A percentile compares a stretch with the other conserved stretches of the same genome.
phyloP scores from a whole-genome alignment of 2,888 invertebrate genomes.

The Toxonevra muliebris region DNA sequence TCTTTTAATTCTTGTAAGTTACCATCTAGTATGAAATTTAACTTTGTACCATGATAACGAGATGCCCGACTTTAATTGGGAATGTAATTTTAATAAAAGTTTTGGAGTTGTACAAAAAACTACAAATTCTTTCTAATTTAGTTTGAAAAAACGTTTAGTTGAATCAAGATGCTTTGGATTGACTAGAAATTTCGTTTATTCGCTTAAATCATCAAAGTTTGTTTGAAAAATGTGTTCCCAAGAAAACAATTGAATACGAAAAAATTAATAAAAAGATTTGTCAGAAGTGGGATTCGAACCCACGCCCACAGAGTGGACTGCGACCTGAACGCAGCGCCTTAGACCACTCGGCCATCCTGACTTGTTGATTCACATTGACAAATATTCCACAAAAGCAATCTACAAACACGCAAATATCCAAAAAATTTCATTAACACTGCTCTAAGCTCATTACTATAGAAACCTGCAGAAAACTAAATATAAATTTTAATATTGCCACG shows the following conservation, averaged over 20 bases:
- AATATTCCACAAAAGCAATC: neutral
- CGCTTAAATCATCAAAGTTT: too few species aligned
- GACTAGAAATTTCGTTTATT: too few species aligned
- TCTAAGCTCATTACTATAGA: too few species aligned
- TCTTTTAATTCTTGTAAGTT: too few species aligned
- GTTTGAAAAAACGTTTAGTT: too few species aligned
- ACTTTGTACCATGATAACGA: conserved; percentile 2
- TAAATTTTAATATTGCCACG: too few species aligned
- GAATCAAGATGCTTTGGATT: too few species aligned
- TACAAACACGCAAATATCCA: too few species aligned
- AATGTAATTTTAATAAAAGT: conserved; percentile 2
- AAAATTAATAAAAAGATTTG: conserved; percentile 25
- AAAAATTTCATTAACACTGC: too few species aligned
- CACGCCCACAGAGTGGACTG: conserved; percentile 60
- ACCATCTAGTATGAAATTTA: neutral
- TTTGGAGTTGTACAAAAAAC: neutral
- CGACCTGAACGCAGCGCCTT: conserved; percentile 66
- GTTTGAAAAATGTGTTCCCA: too few species aligned
- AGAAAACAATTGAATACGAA: too few species aligned
- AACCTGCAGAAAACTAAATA: too few species aligned
- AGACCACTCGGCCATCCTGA: conserved; percentile 66
- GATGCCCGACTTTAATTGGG: neutral
- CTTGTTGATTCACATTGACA: conserved; percentile 26
- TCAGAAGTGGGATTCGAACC: conserved; percentile 51
- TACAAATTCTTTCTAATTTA: neutral